phyloP scores from a whole-genome alignment of 1,140 invertebrate genomes.

The Pseudomyrmex sp. region DNA sequence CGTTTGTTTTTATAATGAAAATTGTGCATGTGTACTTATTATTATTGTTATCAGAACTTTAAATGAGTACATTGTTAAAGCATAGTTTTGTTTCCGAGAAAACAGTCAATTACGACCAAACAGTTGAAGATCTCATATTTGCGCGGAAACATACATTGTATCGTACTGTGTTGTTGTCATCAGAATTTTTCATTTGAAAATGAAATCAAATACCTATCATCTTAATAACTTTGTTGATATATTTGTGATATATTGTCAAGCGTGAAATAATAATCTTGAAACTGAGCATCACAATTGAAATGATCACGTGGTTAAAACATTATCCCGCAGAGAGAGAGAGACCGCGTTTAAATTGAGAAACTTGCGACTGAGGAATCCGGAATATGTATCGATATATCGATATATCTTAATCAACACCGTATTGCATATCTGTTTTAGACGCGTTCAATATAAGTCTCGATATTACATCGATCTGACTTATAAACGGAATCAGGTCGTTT shows the following conservation, averaged over 20 bases:
- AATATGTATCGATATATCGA: not conserved
- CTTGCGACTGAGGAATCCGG: not conserved
- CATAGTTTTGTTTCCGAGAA: not conserved
- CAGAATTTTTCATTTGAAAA: not conserved
- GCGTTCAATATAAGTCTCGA: too few relatives aligned
- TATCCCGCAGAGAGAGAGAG: not conserved
- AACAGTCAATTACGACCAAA: not conserved
- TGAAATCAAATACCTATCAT: not conserved
- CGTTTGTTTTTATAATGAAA: too few relatives aligned
- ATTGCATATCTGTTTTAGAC: not conserved
- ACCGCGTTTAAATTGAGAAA: conserved; percentile 14
- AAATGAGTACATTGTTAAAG: not conserved
- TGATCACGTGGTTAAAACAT: not conserved
- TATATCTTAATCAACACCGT: not conserved
- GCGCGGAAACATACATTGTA: not conserved
- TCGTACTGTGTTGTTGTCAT: not conserved
- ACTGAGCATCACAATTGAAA: not conserved
- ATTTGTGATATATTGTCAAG: not conserved
- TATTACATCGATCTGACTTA: not conserved
- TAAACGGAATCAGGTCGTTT: not conserved
- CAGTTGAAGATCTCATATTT: not conserved
- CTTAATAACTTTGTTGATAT: not conserved
- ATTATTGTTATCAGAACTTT: not conserved
- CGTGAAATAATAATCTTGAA: not conserved
- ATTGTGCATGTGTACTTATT: too few relatives aligned